Evolutionary conservation across 2,888 invertebrate genomes (phyloP).

Genomic region (Troides aeacus): DNA sequence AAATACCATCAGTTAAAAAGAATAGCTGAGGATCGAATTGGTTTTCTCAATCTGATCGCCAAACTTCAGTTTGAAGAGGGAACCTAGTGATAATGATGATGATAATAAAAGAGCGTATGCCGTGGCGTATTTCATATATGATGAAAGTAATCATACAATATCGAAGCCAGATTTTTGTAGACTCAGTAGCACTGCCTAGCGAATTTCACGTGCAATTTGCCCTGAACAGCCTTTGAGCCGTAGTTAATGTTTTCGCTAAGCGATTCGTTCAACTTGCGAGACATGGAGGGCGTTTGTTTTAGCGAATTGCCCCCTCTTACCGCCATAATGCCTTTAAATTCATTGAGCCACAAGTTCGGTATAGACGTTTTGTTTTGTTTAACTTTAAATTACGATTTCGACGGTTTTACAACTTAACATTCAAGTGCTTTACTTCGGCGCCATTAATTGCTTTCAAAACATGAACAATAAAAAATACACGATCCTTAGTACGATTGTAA

Average conservation of each 20-base stretch:
- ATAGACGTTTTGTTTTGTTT: constrained; percentile 29
- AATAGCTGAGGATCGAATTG: no score
- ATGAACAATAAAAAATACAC: constrained; percentile 16
- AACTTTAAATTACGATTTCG: constrained; percentile 25
- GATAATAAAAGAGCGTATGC: not conserved
- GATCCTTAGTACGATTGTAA: constrained; percentile 4
- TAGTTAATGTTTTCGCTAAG: constrained; percentile 74
- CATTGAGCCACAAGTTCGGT: constrained; percentile 42
- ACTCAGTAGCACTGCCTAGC: constrained; percentile 59
- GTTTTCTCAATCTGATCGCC: no score
- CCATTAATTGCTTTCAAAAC: constrained; percentile 10
- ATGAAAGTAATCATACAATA: constrained; percentile 39
- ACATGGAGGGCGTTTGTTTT: constrained; percentile 50
- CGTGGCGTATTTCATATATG: not conserved
- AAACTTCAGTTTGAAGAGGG: no score
- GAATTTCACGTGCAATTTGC: constrained; percentile 77
- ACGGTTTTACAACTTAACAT: constrained; percentile 19
- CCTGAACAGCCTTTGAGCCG: constrained; percentile 71
- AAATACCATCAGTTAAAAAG: no score
- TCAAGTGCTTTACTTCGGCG: constrained; percentile 16
- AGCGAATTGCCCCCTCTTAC: constrained; percentile 52
- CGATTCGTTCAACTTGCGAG: constrained; percentile 62
- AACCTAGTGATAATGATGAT: no score
- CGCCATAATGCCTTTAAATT: constrained; percentile 41
- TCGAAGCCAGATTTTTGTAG: constrained; percentile 50